These are phyloP conservation scores for Leptopilina clavipes DNA, from an alignment of 1,140 invertebrate species.

Conservation along the genomic window DNA sequence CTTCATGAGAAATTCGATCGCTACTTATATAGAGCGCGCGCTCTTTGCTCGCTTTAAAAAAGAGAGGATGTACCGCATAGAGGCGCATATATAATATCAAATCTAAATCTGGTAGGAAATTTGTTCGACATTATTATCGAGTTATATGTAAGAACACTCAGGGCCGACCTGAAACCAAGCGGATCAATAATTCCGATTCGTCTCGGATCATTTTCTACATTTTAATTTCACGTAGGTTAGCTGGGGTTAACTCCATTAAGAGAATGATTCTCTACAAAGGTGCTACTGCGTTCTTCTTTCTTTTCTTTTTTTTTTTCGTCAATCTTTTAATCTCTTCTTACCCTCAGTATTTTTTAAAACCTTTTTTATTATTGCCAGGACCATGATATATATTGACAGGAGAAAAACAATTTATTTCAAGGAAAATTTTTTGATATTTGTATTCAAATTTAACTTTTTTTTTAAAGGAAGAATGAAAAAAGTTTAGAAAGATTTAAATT, in stretches of 20 bases:
- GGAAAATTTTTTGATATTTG: too few species aligned
- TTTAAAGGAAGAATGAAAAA: too few species aligned
- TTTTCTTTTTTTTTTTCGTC: not conserved
- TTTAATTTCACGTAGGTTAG: constrained; percentile 32
- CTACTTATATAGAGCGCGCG: not conserved
- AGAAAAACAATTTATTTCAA: too few species aligned
- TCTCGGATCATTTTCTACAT: constrained; percentile 35
- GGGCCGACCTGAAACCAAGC: constrained; percentile 21
- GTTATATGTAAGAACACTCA: constrained; percentile 26
- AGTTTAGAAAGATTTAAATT: too few species aligned
- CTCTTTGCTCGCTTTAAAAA: constrained; percentile 1
- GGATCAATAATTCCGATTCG: constrained; percentile 34
- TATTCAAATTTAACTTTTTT: too few species aligned
- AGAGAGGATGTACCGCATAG: constrained; percentile 22
- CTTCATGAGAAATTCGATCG: constrained; percentile 25
- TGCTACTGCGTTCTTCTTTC: constrained; percentile 20
- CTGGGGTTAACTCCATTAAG: constrained; percentile 31
- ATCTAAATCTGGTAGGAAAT: constrained; percentile 30
- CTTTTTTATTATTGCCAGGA: not conserved
- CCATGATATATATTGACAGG: too few species aligned
- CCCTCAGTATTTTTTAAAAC: not conserved
- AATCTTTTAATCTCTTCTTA: not conserved
- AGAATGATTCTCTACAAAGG: not conserved
- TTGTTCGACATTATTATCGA: constrained; percentile 33
- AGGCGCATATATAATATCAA: not conserved